Percentiles rank a stretch among this genome's conserved stretches.
These are phyloP conservation scores for Caenorhabditis uteleia DNA, from an alignment of 2,888 invertebrate species.

Conservation along the genomic window DNA sequence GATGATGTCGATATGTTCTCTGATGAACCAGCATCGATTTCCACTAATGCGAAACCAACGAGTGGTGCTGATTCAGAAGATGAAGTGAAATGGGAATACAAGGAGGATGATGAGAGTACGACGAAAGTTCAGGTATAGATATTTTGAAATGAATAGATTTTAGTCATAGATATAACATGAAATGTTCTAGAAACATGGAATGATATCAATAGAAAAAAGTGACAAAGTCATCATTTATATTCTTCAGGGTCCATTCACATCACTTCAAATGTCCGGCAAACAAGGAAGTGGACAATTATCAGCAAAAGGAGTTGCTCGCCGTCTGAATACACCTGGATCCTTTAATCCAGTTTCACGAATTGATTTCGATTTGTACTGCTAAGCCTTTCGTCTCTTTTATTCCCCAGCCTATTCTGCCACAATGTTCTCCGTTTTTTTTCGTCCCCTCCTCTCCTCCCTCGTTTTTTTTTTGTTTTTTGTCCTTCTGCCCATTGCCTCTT, in stretches of 20 bases:
- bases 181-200: neutral
- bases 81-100: conserved; percentile 58
- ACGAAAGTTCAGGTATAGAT: conserved; percentile 29
- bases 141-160: conserved; percentile 7
- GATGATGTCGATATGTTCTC: conserved; percentile 52
- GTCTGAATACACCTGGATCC: conserved; percentile 41
- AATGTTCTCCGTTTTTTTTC: conserved; percentile 2
- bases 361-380: conserved; percentile 62
- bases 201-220: neutral
- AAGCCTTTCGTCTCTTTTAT: conserved; percentile 1
- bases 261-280: conserved; percentile 42
- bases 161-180: neutral
- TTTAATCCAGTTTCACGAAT: conserved; percentile 60
- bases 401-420: conserved; percentile 1
- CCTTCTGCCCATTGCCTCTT: neutral
- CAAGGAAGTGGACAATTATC: conserved; percentile 45
- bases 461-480: neutral
- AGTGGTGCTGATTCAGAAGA: conserved; percentile 12
- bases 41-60: conserved; percentile 9
- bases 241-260: conserved; percentile 50
- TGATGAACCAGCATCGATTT: conserved; percentile 32
- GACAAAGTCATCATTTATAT: neutral
- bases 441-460: too few species aligned
- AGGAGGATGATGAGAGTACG: conserved; percentile 39
- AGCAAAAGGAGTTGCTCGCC: conserved; percentile 49